Evolutionary conservation across 2,113 vertebrate species (phyloP).

Genomic region (Pavo muticus): DNA sequence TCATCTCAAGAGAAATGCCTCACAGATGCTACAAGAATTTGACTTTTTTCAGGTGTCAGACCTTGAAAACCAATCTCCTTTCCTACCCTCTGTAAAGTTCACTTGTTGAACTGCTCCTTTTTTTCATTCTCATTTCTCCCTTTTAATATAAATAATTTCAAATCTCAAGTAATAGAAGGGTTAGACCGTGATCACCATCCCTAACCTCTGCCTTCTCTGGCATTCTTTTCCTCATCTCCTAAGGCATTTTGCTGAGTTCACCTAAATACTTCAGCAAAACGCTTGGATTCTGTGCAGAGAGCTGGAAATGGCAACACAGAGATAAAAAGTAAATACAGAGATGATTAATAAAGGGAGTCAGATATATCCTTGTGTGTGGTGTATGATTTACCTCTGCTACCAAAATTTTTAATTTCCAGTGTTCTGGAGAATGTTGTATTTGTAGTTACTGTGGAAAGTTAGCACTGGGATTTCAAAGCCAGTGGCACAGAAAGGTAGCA

Average conservation of each 20-base stretch:
- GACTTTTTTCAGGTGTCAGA: neutral
- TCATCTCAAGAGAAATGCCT: neutral
- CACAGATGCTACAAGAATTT: neutral
- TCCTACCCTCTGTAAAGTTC: neutral
- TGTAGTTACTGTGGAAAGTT: neutral
- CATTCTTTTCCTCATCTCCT: neutral
- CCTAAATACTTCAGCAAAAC: constrained; percentile 23
- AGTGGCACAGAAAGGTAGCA: neutral
- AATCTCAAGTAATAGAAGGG: neutral
- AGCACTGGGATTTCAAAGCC: neutral
- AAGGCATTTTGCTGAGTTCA: neutral
- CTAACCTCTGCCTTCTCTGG: neutral
- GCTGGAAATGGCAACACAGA: neutral
- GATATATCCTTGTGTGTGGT: neutral
- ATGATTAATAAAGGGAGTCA: constrained; percentile 26
- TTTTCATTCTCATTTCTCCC: neutral
- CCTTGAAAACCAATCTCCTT: neutral
- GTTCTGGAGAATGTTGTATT: neutral
- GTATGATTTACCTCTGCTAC: constrained; percentile 7
- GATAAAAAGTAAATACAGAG: neutral
- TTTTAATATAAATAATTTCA: too few relatives aligned
- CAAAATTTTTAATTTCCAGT: neutral
- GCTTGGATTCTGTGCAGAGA: neutral
- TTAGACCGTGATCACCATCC: neutral
- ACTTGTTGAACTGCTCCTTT: neutral